Conservation (phyloP, 2,797 vertebrate genomes). For the Sparidentex hasta region DNA sequence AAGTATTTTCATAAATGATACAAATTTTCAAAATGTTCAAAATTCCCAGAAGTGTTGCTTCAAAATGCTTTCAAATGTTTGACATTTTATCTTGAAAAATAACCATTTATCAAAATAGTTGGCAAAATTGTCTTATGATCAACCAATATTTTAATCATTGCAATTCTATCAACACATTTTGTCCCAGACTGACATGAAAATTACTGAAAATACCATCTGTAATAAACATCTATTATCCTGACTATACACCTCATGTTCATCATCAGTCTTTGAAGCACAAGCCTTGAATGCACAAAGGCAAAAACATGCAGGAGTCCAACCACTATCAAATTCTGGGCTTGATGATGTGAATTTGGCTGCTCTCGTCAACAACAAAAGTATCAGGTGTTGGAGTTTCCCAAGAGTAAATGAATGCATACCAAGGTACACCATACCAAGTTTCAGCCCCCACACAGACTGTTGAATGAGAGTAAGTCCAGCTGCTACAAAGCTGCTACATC, state of each 20-base stretch:
- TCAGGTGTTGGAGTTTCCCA: slow-evolving; percentile 19
- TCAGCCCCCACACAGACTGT: slow-evolving; percentile 22
- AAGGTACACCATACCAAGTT: slow-evolving; percentile 14
- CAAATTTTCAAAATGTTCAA: too few species aligned
- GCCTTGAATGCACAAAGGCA: background rate
- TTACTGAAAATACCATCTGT: background rate
- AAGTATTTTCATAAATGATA: too few species aligned
- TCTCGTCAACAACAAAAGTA: slow-evolving; percentile 7
- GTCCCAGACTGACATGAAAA: slow-evolving; percentile 8
- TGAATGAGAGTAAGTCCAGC: slow-evolving; percentile 34
- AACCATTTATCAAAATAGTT: too few species aligned
- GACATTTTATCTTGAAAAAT: too few species aligned
- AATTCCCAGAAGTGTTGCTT: too few species aligned
- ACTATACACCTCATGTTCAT: background rate
- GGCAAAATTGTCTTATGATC: too few species aligned
- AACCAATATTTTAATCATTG: too few species aligned
- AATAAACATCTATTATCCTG: background rate
- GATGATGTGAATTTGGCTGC: background rate
- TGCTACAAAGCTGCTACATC: slow-evolving; percentile 24
- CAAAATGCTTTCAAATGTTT: too few species aligned
- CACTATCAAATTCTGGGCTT: background rate
- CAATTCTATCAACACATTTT: slow-evolving; percentile 5
- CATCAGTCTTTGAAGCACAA: background rate
- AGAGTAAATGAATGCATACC: slow-evolving; percentile 3
- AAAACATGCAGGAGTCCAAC: background rate